phyloP scores from a whole-genome alignment of 2,113 vertebrate species.

The Hypomesus transpacificus region DNA sequence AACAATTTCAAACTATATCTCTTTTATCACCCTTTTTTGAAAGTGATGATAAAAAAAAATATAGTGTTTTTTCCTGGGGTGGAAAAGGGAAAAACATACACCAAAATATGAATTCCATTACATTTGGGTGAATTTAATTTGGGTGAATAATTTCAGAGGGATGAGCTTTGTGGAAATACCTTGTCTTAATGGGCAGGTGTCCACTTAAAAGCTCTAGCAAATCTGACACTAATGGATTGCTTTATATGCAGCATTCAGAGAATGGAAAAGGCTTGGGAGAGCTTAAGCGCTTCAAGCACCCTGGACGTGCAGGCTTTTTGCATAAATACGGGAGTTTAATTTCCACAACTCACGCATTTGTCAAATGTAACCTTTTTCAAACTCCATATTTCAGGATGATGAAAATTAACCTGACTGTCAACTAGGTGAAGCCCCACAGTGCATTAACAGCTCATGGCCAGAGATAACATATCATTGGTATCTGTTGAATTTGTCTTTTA shows the following conservation, averaged over 20 bases:
- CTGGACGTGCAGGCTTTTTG: conserved; percentile 60
- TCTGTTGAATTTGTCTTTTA: conserved; percentile 28
- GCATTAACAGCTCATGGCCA: conserved; percentile 27
- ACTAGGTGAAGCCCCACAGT: conserved; percentile 24
- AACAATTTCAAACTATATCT: not conserved
- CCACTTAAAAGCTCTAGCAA: conserved; percentile 75
- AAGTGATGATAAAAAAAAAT: conserved; percentile 35
- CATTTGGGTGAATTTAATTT: conserved; percentile 72
- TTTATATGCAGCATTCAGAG: conserved; percentile 72
- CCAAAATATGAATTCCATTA: conserved; percentile 73
- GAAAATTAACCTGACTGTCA: conserved; percentile 53
- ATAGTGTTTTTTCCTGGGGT: conserved; percentile 26
- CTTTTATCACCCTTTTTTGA: conserved; percentile 10
- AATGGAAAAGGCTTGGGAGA: conserved; percentile 73
- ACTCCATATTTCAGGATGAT: conserved; percentile 48
- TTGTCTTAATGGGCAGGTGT: conserved; percentile 78
- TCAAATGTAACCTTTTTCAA: conserved; percentile 59
- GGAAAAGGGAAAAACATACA: conserved; percentile 46
- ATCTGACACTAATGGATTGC: conserved; percentile 82
- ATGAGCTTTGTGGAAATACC: conserved; percentile 64
- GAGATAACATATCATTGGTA: conserved; percentile 23
- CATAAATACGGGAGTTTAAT: conserved; percentile 70
- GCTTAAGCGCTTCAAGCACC: conserved; percentile 69
- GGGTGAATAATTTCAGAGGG: conserved; percentile 69
- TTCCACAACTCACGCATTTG: conserved; percentile 59